These are phyloP conservation scores for Troides helena DNA, from an alignment of 2,888 invertebrate genomes.

Conservation along the genomic window DNA sequence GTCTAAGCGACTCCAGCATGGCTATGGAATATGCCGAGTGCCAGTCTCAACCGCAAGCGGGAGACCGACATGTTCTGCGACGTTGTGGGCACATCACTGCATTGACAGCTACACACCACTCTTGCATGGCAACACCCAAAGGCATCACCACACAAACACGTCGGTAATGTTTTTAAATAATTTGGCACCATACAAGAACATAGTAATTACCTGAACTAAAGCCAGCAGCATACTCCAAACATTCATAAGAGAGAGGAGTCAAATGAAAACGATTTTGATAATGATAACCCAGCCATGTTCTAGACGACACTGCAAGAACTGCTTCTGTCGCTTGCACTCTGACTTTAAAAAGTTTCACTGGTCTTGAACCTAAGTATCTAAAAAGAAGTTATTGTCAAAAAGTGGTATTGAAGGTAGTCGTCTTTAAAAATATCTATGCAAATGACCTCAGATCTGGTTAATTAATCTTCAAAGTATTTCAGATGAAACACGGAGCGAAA, in stretches of 20 bases:
- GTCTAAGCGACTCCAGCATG: constrained; percentile 85
- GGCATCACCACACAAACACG: constrained; percentile 58
- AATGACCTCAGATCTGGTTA: constrained; percentile 72
- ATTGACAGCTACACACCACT: constrained; percentile 77
- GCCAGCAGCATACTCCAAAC: constrained; percentile 97
- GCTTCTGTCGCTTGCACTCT: constrained; percentile 97
- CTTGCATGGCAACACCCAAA: constrained; percentile 53
- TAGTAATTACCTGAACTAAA: constrained; percentile 85
- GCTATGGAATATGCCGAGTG: constrained; percentile 87
- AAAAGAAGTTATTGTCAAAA: constrained; percentile 1
- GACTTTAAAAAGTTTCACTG: constrained; percentile 97
- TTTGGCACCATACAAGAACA: too few species aligned
- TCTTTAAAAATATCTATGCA: not conserved
- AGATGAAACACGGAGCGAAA: constrained; percentile 82
- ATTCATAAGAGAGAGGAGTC: constrained; percentile 97
- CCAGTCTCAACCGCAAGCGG: constrained; percentile 73
- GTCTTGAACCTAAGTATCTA: constrained; percentile 94
- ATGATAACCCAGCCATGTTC: constrained; percentile 99
- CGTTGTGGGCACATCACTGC: constrained; percentile 80
- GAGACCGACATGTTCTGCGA: constrained; percentile 82
- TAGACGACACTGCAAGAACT: constrained; percentile 97
- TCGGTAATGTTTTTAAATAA: constrained; percentile 42
- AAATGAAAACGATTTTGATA: constrained; percentile 98
- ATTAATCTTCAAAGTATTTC: constrained; percentile 78
- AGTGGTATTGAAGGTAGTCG: not conserved